These are phyloP conservation scores for Onthophagus taurus DNA, from an alignment of 1,140 invertebrate species.

Conservation along the genomic window DNA sequence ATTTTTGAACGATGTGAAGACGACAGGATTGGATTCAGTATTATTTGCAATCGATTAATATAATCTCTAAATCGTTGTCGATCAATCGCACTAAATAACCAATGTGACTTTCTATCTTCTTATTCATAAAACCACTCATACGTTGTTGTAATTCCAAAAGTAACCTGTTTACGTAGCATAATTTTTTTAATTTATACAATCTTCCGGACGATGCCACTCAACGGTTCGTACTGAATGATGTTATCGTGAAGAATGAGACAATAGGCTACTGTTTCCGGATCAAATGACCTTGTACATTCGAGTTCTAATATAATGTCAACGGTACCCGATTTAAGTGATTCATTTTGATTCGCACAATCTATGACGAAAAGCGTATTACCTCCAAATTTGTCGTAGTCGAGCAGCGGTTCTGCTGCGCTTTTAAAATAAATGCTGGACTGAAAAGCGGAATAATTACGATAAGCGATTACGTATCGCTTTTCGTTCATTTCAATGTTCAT, in stretches of 20 bases:
- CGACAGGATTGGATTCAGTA: no score
- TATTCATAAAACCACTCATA: no score
- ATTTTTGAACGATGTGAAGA: no score
- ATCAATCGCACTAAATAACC: no score
- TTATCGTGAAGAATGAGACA: constrained; percentile 28
- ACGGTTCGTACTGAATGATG: constrained; percentile 8
- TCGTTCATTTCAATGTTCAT: constrained; percentile 7
- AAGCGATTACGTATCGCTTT: constrained; percentile 19
- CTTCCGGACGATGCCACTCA: constrained; percentile 20
- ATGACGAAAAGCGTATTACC: constrained; percentile 19
- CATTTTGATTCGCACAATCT: constrained; percentile 26
- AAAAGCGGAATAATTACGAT: constrained; percentile 27
- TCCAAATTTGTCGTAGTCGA: constrained; percentile 12
- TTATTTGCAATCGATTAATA: no score
- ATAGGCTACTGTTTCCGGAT: constrained; percentile 22
- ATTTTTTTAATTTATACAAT: no score
- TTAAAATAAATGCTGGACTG: constrained; percentile 21
- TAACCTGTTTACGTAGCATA: no score
- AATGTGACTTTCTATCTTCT: no score
- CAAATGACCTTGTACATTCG: constrained; percentile 16
- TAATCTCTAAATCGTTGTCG: no score
- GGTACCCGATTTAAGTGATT: constrained; percentile 17
- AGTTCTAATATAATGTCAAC: constrained; percentile 26
- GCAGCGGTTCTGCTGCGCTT: constrained; percentile 10
- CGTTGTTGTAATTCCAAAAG: no score